Evolutionary conservation across 2,888 invertebrate genomes (phyloP), one percentile per base, ranked within the genome.

Genomic region (Sarcophaga rosellei): DNA sequence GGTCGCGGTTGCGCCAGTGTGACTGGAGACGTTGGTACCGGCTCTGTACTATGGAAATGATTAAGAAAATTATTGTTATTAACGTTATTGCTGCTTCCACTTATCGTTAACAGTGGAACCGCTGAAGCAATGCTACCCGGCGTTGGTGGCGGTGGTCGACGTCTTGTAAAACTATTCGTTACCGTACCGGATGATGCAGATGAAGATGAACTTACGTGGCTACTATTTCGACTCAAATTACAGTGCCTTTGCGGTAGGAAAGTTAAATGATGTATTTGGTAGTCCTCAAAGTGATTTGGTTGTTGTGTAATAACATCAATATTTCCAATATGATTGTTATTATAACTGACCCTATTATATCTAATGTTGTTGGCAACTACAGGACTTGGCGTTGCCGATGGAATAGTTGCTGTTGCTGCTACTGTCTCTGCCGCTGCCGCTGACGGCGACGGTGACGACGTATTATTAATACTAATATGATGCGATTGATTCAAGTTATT

Each of bases 1-100:
- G 98, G 97, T 93, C 98, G 95, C 90, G 98, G 98, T 93, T 94
- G 94, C 91, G 94, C 95, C 91, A 94, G 93, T 89, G 94, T 94
- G 92, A 94, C 93, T 90, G 93, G 92, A 88, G 91, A 92, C 90
- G 88, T 90, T 89, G 91, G 91, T 89, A 89, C 90, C 88, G 91
- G 90, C 87, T 92, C 92, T 90, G 90, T 90, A 91, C 91, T 92
- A 92, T 91, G 91, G 92, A 92, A 91, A 91, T 92, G 91, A 91
- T 91, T 91, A 91, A 92, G 90, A 91, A 91, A 89, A 91, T 90
- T 89, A 88, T 89, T 87, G 90, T 88, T 78, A 89, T 70, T 86
- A 83, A 69, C 86, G 75, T 77, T 87, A 77, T 81, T 83, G 83
- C 87, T 85, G 63, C 81, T 80, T 74, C 86, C 81, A 88, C 89